These are phyloP conservation scores for Rhingia campestris DNA, from an alignment of 2,888 invertebrate genomes.

Conservation along the genomic window DNA sequence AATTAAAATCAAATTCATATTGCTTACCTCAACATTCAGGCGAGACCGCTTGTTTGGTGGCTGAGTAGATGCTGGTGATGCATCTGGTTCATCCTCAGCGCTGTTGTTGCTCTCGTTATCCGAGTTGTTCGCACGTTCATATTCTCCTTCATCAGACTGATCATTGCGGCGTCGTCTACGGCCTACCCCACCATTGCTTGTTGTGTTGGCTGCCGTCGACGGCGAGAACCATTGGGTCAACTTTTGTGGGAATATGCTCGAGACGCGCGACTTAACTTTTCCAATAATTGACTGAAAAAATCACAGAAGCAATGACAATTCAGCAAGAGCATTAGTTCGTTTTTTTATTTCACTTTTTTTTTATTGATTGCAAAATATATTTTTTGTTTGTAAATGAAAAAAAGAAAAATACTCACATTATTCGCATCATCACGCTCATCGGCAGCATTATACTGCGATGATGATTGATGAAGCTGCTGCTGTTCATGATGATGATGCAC, in stretches of 20 bases:
- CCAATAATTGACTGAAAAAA: constrained; percentile 81
- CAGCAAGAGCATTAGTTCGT: background rate
- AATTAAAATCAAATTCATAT: background rate
- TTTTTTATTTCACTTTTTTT: constrained; percentile 7
- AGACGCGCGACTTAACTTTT: constrained; percentile 81
- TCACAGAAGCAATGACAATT: constrained; percentile 40
- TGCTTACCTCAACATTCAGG: constrained; percentile 64
- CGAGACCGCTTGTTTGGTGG: constrained; percentile 60
- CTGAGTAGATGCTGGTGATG: constrained; percentile 43
- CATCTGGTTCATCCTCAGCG: constrained; percentile 74
- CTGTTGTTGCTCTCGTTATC: constrained; percentile 76
- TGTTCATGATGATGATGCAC: constrained; percentile 57
- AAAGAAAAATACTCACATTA: constrained; percentile 64
- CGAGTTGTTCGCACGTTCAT: constrained; percentile 75
- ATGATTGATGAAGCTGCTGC: constrained; percentile 69
- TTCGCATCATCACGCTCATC: constrained; percentile 70
- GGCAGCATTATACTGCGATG: constrained; percentile 34
- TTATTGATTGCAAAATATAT: constrained; percentile 2
- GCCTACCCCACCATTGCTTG: constrained; percentile 75
- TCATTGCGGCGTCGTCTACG: constrained; percentile 79
- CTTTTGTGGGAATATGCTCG: constrained; percentile 80
- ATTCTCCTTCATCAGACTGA: constrained; percentile 76
- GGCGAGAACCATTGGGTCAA: constrained; percentile 82
- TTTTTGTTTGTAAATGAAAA: constrained; percentile 14
- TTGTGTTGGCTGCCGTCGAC: constrained; percentile 64